A percentile compares a stretch with the other conserved stretches of the same genome.
Conservation (phyloP, 2,888 invertebrate species). For the Eupithecia subfuscata region DNA sequence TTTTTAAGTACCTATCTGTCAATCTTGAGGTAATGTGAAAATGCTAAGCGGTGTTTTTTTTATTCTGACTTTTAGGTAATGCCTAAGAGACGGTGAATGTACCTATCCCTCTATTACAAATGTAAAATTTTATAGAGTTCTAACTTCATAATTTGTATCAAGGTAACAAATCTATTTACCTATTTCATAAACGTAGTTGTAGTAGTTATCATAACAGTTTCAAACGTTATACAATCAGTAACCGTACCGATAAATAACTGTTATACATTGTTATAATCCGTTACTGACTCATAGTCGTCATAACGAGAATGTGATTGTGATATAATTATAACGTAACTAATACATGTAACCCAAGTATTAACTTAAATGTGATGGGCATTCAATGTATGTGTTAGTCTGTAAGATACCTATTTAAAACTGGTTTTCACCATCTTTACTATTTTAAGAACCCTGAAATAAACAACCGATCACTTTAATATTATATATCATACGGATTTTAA, state of each 20-base stretch:
- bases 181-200: too few species aligned
- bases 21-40: background rate
- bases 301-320: background rate
- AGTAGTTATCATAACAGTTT: background rate
- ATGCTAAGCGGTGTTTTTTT: background rate
- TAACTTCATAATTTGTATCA: too few species aligned
- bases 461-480: too few species aligned
- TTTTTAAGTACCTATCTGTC: background rate
- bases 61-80: background rate
- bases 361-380: background rate
- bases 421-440: too few species aligned
- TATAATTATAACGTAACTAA: background rate
- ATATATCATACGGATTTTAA: too few species aligned
- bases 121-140: too few species aligned
- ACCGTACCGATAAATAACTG: background rate
- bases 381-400: background rate
- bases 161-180: too few species aligned
- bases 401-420: background rate
- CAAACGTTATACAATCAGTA: background rate
- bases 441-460: too few species aligned
- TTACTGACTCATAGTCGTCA: background rate
- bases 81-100: background rate
- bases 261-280: background rate
- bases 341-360: background rate
- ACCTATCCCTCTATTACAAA: too few species aligned